Conservation (phyloP, 2,797 vertebrate species). For the Anisognathus igniventris region DNA sequence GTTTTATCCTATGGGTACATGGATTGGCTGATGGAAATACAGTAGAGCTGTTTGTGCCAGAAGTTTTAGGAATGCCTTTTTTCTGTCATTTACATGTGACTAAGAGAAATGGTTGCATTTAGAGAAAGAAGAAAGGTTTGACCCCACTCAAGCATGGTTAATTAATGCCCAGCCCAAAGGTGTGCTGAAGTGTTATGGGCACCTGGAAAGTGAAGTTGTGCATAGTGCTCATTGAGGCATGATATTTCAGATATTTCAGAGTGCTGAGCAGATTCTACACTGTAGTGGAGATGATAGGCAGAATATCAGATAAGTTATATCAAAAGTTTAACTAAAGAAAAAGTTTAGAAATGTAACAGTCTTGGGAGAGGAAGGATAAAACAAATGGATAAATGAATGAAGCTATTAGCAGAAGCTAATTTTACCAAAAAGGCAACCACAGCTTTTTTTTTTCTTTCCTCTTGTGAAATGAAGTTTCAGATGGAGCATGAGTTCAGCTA, state of each 20-base stretch:
- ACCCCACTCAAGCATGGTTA: neutral
- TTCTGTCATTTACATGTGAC: neutral
- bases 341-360: neutral
- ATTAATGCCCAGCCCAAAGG: neutral
- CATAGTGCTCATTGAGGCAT: neutral
- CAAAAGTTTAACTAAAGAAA: neutral
- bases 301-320: neutral
- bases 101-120: neutral
- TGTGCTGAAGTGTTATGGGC: neutral
- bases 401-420: conserved; percentile 37
- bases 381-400: neutral
- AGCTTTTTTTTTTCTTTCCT: neutral
- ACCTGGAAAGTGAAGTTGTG: neutral
- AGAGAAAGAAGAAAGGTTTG: neutral
- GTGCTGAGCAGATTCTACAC: neutral
- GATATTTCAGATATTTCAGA: neutral
- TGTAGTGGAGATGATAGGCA: neutral
- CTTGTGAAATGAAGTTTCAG: conserved; percentile 2
- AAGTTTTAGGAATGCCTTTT: neutral
- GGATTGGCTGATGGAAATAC: neutral
- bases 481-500: neutral
- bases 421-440: neutral
- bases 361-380: neutral
- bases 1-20: neutral
- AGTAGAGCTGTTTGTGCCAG: accelerated